Base-by-base conservation (phyloP, 35 echinoderm and acorn worm genomes). In the Heliocidaris erythrogramma region DNA sequence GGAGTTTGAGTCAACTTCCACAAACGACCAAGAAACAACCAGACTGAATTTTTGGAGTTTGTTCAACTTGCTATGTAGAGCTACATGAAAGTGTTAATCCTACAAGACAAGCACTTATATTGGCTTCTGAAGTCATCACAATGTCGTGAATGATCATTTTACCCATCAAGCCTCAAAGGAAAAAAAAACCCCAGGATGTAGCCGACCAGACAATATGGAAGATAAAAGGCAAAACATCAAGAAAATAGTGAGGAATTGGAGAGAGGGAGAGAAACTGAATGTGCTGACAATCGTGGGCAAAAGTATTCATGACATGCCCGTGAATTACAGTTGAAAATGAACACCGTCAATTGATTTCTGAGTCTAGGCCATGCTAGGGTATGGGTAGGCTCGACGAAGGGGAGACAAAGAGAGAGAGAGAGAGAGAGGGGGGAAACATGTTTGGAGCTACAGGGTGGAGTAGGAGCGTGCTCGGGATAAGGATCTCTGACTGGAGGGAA, bases 231-330 rank as follows among this genome's bases (percentile, higher is more conserved):
- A 9, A 89, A 89, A 47, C 31, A 42, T 89, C 18, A 2, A 18
- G 12, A 24, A 47, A 48, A 89, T 2, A 89, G 32, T 47, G 87
- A 89, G 31, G 87, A 48, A 89, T 13, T 13, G 32, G 21, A 89
- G 87, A 89, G 87, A 18, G 9, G 47, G 87, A 89, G 87, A 89
- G 87, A 89, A 48, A 89, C 31, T 12, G 87, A 89, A 89, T 32
- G 47, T 89, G 13, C 14, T 31, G 87, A 89, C 47, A 30, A 89
- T 89, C 47, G 87, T 47, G 47, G 87, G 31, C 47, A 89, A 89
- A 47, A 89, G 87, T 89, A 89, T 89, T 89, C 87, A 89, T 89
- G 87, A 89, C 87, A 89, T 89, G 87, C 87, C 47, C 31, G 31
- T 89, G 87, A 89, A 89, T 89, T 89, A 89, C 87, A 48, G 47